phyloP scores from a whole-genome alignment of 2,797 vertebrate species.

The Fringilla coelebs region DNA sequence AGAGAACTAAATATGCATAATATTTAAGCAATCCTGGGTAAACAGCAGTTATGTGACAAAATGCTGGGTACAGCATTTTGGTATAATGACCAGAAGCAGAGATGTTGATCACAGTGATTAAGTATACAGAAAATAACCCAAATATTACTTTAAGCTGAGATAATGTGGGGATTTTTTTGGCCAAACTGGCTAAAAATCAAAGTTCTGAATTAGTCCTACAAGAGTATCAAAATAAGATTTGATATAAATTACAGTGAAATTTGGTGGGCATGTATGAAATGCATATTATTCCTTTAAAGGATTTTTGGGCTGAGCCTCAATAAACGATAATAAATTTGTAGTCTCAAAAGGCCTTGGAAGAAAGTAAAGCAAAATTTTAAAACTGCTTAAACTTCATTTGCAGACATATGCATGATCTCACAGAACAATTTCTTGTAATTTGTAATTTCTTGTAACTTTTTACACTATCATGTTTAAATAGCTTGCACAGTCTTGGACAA shows the following conservation, averaged over 20 bases:
- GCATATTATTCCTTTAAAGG: background rate
- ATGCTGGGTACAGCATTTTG: background rate
- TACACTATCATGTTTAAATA: background rate
- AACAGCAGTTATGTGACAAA: background rate
- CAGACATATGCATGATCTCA: background rate
- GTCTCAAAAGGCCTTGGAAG: background rate
- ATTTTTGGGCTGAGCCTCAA: background rate
- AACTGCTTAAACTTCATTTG: background rate
- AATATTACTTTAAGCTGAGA: background rate
- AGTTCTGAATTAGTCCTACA: background rate
- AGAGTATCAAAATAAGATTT: background rate
- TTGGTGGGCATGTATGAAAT: background rate
- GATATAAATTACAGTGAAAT: background rate
- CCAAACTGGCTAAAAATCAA: background rate
- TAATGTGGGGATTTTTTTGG: background rate
- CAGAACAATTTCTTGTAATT: background rate
- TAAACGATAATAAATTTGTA: background rate
- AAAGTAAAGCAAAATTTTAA: background rate
- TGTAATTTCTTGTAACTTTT: background rate
- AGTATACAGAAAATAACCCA: background rate
- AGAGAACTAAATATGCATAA: background rate
- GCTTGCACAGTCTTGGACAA: background rate
- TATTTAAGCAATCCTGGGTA: background rate
- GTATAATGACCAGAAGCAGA: background rate
- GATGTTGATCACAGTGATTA: background rate